Evolutionary conservation across 2,888 invertebrate species (phyloP).

Genomic region (Mesorhabditis belari): DNA sequence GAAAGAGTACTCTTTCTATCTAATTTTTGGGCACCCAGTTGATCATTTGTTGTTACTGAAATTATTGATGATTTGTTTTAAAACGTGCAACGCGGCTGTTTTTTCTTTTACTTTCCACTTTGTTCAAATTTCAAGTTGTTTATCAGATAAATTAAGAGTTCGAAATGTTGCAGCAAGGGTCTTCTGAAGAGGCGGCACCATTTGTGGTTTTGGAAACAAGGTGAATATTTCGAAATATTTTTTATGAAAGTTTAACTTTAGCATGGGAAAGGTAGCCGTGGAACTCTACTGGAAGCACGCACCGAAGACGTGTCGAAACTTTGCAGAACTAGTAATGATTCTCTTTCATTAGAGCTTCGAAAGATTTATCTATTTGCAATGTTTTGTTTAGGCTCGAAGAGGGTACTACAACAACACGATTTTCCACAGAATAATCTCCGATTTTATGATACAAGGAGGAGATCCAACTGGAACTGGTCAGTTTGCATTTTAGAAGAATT

Average conservation of each 20-base stretch:
- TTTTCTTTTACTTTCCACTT: no score
- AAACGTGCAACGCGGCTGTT: no score
- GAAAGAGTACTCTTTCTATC: no score
- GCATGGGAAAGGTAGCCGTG: conserved; percentile 80
- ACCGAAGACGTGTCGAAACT: conserved; percentile 92
- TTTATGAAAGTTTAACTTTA: conserved; percentile 2
- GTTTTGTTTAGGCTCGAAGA: conserved; percentile 9
- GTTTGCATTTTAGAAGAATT: no score
- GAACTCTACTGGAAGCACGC: conserved; percentile 98
- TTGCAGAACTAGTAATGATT: conserved; percentile 73
- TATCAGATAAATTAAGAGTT: no score
- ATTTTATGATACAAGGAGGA: conserved; percentile 67
- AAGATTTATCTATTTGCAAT: neutral
- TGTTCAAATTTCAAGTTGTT: no score
- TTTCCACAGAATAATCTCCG: conserved; percentile 86
- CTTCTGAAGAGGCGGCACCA: conserved; percentile 20
- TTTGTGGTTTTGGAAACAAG: conserved; percentile 26
- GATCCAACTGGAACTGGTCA: conserved; percentile 87
- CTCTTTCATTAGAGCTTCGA: neutral
- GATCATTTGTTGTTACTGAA: no score
- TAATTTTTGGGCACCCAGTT: no score
- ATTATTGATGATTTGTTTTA: no score
- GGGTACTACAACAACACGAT: conserved; percentile 86
- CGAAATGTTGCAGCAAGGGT: neutral
- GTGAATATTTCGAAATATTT: neutral